Conservation (phyloP, 1,140 invertebrate species). For the Argopecten irradians region DNA sequence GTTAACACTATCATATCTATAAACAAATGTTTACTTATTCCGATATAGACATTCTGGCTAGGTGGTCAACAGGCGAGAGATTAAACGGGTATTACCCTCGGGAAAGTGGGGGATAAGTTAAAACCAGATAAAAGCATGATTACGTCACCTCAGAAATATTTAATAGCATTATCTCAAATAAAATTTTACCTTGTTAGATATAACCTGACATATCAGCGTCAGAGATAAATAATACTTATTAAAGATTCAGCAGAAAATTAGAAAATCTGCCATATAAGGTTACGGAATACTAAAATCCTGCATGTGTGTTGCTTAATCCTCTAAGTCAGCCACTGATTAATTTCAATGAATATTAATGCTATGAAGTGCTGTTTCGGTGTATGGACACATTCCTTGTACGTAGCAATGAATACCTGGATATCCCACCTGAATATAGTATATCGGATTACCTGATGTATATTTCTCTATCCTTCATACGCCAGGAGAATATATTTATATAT, state of each 20-base stretch:
- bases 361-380: neutral
- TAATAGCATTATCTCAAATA: neutral
- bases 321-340: neutral
- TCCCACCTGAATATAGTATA: neutral
- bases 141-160: neutral
- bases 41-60: too few relatives aligned
- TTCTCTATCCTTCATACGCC: neutral
- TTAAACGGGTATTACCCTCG: too few relatives aligned
- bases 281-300: neutral
- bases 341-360: slow-evolving; percentile 23
- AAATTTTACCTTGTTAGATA: neutral
- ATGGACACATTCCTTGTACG: neutral
- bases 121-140: neutral
- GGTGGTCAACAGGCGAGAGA: too few relatives aligned
- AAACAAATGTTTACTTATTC: too few relatives aligned
- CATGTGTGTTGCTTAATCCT: neutral
- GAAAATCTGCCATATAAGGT: neutral
- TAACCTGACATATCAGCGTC: neutral
- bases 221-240: neutral
- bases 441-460: neutral
- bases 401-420: slow-evolving; percentile 2
- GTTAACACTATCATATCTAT: too few relatives aligned
- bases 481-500: slow-evolving; percentile 6
- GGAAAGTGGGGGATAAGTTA: too few relatives aligned
- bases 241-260: slow-evolving; percentile 11